A percentile compares a stretch with the other conserved stretches of the same genome.
These are phyloP conservation scores for Macropus fuliginosus DNA, from an alignment of 2,797 vertebrate species.

Conservation along the genomic window DNA sequence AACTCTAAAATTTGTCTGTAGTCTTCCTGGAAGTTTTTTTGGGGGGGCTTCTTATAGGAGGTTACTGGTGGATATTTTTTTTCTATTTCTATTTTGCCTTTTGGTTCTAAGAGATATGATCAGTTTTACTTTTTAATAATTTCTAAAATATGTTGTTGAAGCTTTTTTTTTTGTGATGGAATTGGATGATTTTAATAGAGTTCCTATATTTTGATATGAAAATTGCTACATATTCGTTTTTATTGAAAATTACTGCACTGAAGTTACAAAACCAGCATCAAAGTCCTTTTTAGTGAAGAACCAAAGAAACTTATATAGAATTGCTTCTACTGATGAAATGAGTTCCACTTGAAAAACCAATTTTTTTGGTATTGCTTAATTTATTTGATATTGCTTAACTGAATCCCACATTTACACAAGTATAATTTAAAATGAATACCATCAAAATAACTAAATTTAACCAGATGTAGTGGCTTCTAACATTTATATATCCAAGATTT, in stretches of 20 bases:
- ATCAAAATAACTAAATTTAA: conserved; percentile 1
- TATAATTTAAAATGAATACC: background rate
- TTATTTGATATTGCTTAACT: background rate
- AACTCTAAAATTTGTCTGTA: background rate
- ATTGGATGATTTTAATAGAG: conserved; percentile 41
- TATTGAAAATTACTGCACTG: conserved; percentile 52
- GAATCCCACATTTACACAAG: background rate
- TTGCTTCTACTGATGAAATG: background rate
- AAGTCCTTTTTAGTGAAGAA: background rate
- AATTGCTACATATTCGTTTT: conserved; percentile 27
- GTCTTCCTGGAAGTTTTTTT: background rate
- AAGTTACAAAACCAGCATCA: conserved; percentile 49
- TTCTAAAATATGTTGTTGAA: background rate
- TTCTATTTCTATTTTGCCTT: background rate
- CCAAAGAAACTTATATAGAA: background rate
- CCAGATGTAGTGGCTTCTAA: conserved; percentile 13
- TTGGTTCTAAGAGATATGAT: background rate
- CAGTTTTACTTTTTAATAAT: background rate
- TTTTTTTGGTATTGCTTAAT: background rate
- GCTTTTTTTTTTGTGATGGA: background rate
- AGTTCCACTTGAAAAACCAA: background rate
- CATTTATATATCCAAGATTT: conserved; percentile 37
- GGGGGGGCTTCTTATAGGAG: background rate
- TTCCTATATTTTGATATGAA: conserved; percentile 52
- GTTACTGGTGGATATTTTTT: background rate